Conservation (phyloP, 2,113 vertebrate genomes). For the Myrmophylax atrothorax region DNA sequence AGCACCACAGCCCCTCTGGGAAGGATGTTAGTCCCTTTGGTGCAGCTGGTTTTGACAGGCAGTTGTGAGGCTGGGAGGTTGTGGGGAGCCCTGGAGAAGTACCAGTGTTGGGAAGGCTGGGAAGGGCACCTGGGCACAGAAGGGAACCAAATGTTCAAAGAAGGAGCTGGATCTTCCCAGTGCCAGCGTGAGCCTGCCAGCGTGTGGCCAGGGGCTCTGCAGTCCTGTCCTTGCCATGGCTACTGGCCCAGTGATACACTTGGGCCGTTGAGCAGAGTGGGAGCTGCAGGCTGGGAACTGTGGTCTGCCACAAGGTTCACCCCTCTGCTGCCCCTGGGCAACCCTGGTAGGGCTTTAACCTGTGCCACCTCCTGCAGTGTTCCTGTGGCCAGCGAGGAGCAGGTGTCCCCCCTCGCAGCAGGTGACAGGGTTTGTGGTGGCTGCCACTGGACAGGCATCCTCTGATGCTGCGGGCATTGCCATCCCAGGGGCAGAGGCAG, state of each 20-base stretch:
- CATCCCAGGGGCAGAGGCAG: not conserved
- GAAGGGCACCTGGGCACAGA: too few species aligned
- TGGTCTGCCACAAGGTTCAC: not conserved
- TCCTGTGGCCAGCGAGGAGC: not conserved
- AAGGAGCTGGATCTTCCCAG: not conserved
- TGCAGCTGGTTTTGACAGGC: not conserved
- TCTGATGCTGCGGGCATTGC: not conserved
- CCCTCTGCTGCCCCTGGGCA: not conserved
- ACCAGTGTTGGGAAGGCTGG: not conserved
- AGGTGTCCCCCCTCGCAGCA: not conserved
- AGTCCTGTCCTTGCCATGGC: not conserved
- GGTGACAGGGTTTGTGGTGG: not conserved
- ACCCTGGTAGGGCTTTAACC: not conserved
- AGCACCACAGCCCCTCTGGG: not conserved
- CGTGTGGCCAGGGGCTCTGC: not conserved
- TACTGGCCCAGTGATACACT: not conserved
- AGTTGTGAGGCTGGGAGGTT: not conserved
- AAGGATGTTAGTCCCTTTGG: accelerated
- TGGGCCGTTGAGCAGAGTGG: not conserved
- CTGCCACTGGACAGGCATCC: not conserved
- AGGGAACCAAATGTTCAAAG: not conserved
- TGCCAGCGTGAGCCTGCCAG: not conserved
- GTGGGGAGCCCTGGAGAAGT: not conserved
- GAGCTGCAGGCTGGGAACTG: not conserved
- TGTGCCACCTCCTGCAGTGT: accelerated